Base-by-base conservation (phyloP, 2,888 invertebrate species). In the Catonia carolina region DNA sequence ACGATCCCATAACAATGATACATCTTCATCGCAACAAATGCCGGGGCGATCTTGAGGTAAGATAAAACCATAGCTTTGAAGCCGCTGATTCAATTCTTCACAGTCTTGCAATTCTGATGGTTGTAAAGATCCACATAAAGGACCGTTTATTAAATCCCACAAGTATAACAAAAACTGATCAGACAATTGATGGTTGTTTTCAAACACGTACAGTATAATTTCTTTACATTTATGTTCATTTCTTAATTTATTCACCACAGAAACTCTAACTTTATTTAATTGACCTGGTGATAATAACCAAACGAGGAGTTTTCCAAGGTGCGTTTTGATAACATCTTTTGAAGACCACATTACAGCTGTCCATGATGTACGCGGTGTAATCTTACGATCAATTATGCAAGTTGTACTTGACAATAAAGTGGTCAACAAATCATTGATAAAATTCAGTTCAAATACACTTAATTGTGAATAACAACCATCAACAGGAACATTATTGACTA, bases 281-380 rank as follows among this genome's bases (percentile, higher is more conserved):
- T 77, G 77, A 42, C 71, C 70, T 0, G 77, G 76, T 6, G 73
- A 71, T 31, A 77, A 62, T 31, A 77, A 66, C 74, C 76, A 77
- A 1, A 74, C 68, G 66, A 77, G 70, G 47, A 78, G 68, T 61
- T 71, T 72, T 1, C 75, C 73, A 0, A 75, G 69, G 62, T 74
- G 72, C 27, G 70, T 70, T 58, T 73, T 69, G 23, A 4, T 59
- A 37, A 62, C 61, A 54, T 67, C 66, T 39, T 65, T 61, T 31
- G 66, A 63, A 1, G 64, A 61, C 64, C 66, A 65, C 20, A 65
- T 64, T 14, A 66, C 63, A 22, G 64, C 63, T 8, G 63, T 64
- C 67, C 66, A 67, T 6, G 63, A 56, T n/a, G 63, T 62, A 1
- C 62, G 59, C 36, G 37, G 60, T 54, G 59, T 63, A 48, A 56